Base-by-base conservation (phyloP, 1,140 invertebrate species). In the Bombus pascuorum region DNA sequence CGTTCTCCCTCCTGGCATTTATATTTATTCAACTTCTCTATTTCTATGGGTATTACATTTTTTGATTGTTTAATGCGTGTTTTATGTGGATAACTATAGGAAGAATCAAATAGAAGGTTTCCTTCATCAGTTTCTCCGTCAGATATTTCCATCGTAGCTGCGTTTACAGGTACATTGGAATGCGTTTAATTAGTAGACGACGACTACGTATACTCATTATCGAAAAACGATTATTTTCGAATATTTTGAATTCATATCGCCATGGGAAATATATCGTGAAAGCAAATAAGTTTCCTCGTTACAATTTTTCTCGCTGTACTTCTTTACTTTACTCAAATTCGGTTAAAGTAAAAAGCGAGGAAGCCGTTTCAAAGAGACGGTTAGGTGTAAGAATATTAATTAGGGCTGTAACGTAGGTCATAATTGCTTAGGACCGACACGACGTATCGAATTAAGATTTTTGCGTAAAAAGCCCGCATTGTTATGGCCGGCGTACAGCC, bases 361-460 rank as follows among this genome's bases (percentile, higher is more conserved):
- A 28, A 28, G 22, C 0, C 10, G 25, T 13, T n/a, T 62, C 12
- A 62, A 62, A n/a, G 59, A 22, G 32, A 6, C 13, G 1, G 25
- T 42, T 13, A 13, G 28, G 34, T 25, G 34, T 13, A 13, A 10
- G 59, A 42, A n/a, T 25, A 53, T 70, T 53, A 53, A 72, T 47
- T 32, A 25, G 18, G 25, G 34, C 42, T 18, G 13, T 18, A 76
- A 88, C 86, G 34, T 79, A 82, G 77, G 57, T 81, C 77, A 83
- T 87, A 87, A 89, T 89, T 87, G 81, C 71, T 57, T 42, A 72
- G 77, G 70, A 73, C 77, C 81, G 65, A n/a, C n/a, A 73, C 81
- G 75, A 78, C 74, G 83, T 87, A 42, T 42, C 89, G 89, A 88
- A 91, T 91, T 91, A 86, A 91, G 81, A 91, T 83, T 91, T 89